Evolutionary conservation across 2,113 vertebrate genomes (phyloP).

Genomic region (Orientallactaga bullata): DNA sequence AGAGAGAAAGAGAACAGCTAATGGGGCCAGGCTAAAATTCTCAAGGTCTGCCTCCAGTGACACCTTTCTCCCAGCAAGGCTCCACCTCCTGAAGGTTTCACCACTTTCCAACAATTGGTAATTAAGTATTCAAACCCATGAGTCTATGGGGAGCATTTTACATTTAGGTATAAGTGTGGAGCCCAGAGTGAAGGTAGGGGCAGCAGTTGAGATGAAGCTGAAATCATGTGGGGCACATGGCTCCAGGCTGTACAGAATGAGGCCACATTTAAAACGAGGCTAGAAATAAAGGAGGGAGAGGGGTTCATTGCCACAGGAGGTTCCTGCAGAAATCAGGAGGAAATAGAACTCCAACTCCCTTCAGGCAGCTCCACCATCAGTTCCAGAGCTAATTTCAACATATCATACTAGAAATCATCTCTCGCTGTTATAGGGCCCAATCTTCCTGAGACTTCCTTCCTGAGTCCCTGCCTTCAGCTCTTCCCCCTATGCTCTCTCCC

Average conservation of each 20-base stretch:
- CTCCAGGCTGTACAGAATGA: background rate
- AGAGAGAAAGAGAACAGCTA: no score
- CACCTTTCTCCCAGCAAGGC: no score
- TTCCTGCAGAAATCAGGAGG: conserved; percentile 18
- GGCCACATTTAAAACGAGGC: background rate
- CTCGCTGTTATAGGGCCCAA: background rate
- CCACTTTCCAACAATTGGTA: no score
- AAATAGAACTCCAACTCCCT: background rate
- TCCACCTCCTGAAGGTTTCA: no score
- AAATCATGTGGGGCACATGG: background rate
- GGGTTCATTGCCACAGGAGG: background rate
- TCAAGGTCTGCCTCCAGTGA: no score
- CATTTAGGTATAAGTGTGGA: background rate
- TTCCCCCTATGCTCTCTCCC: background rate
- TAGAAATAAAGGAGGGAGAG: background rate
- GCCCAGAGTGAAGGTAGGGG: background rate
- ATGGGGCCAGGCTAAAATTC: no score
- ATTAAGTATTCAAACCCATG: no score
- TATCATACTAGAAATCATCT: background rate
- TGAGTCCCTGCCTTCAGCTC: rapidly evolving
- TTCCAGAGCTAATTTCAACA: background rate
- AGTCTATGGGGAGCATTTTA: no score
- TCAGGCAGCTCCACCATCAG: background rate
- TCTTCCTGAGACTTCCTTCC: background rate
- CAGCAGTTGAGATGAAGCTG: background rate